Percentiles rank a stretch among this genome's conserved stretches.
These are phyloP conservation scores for Zaprionus obscuricornis DNA, from an alignment of 2,888 invertebrate species.

Conservation along the genomic window DNA sequence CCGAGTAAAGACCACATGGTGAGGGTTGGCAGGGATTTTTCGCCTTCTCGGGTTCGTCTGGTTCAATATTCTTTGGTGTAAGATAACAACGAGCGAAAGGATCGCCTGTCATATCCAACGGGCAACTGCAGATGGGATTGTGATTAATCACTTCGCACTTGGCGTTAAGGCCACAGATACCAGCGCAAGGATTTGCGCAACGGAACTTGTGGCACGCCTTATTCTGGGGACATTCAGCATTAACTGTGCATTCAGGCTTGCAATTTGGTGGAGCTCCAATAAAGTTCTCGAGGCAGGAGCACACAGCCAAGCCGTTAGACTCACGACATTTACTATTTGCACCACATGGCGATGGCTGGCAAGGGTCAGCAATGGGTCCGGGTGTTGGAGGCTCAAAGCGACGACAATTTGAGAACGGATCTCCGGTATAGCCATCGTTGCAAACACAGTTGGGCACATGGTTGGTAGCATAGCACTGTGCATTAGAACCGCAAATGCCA, in stretches of 20 bases:
- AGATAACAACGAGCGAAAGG: constrained; percentile 90
- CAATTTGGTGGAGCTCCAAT: constrained; percentile 92
- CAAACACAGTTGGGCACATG: constrained; percentile 95
- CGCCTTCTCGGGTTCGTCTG: constrained; percentile 68
- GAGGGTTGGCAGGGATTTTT: constrained; percentile 89
- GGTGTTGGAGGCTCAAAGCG: constrained; percentile 68
- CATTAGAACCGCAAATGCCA: constrained; percentile 92
- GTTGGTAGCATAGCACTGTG: constrained; percentile 92
- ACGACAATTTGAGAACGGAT: constrained; percentile 87
- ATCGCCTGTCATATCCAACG: constrained; percentile 89
- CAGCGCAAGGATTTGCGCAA: constrained; percentile 92
- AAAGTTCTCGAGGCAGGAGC: constrained; percentile 89
- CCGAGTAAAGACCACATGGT: constrained; percentile 89
- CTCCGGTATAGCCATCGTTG: constrained; percentile 88
- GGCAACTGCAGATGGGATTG: constrained; percentile 92
- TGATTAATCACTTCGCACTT: constrained; percentile 92
- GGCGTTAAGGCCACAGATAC: constrained; percentile 91
- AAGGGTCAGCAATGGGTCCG: constrained; percentile 84
- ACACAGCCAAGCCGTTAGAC: constrained; percentile 89
- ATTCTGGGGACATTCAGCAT: constrained; percentile 91
- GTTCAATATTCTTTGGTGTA: constrained; percentile 67
- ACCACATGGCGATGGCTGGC: constrained; percentile 91
- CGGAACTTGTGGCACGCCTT: constrained; percentile 92
- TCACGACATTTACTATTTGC: constrained; percentile 91
- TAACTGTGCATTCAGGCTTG: constrained; percentile 92